Conservation (phyloP, 64 coral and sea anemone genomes). For the Montipora efflorescens region DNA sequence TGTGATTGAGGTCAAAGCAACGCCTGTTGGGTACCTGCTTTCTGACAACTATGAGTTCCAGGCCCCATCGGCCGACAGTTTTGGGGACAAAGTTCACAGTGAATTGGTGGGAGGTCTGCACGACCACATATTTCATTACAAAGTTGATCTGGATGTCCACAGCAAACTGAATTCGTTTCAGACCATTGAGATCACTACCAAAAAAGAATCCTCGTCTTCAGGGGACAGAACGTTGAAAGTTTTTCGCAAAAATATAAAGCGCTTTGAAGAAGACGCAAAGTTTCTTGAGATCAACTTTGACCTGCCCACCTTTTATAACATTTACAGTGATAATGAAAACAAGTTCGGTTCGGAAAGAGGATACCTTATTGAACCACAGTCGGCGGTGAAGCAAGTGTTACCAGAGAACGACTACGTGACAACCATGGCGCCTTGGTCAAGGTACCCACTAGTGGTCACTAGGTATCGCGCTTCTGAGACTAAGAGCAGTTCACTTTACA, state of each 20-base stretch:
- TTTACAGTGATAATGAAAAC: conserved; percentile 1
- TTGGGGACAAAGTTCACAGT: conserved; percentile 1
- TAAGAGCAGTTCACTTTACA: conserved; percentile 68
- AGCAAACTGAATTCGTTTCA: conserved; percentile 2
- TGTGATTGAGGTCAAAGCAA: conserved; percentile 50
- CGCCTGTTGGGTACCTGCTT: conserved; percentile 49
- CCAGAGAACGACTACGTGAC: background rate
- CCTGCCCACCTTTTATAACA: conserved; percentile 15
- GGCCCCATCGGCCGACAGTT: background rate
- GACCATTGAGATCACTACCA: background rate
- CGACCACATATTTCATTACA: conserved; percentile 45
- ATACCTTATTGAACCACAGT: background rate
- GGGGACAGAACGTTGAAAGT: background rate
- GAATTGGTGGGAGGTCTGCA: conserved; percentile 23
- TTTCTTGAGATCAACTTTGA: background rate
- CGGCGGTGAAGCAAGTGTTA: conserved; percentile 26
- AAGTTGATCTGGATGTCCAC: conserved; percentile 37
- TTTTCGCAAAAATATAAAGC: background rate
- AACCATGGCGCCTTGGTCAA: conserved; percentile 32
- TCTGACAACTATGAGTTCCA: background rate
- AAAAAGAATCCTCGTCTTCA: background rate
- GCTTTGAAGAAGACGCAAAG: background rate
- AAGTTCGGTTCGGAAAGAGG: conserved; percentile 7
- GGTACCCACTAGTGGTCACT: conserved; percentile 25
- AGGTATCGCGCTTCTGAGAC: conserved; percentile 29